phyloP scores from a whole-genome alignment of 2,797 vertebrate genomes.

The Kryptopterus vitreolus region DNA sequence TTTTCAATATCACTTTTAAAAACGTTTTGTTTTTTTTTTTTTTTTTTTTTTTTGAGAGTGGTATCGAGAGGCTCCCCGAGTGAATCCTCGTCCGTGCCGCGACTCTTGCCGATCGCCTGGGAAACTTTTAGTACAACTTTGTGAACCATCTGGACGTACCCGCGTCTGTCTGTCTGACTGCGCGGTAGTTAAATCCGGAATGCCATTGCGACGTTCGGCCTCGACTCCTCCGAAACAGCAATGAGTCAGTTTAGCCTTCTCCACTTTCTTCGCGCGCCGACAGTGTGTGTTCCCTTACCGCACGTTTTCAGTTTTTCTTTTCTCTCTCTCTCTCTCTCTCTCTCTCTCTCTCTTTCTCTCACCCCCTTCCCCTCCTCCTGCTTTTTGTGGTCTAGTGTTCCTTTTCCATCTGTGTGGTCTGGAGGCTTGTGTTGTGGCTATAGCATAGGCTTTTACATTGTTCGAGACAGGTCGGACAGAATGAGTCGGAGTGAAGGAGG shows the following conservation, averaged over 20 bases:
- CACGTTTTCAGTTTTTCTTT: slow-evolving; percentile 46
- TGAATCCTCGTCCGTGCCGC: neutral
- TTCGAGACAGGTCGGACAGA: slow-evolving; percentile 61
- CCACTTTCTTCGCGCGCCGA: slow-evolving; percentile 34
- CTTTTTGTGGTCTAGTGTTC: slow-evolving; percentile 50
- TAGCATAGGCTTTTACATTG: slow-evolving; percentile 54
- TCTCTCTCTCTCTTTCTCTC: slow-evolving; percentile 32
- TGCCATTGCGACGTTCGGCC: slow-evolving; percentile 8
- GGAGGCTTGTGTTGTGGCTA: slow-evolving; percentile 51
- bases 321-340: slow-evolving; percentile 36
- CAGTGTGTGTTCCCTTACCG: slow-evolving; percentile 50
- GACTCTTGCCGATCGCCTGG: neutral
- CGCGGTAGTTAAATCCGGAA: slow-evolving; percentile 24
- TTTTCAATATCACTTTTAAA: neutral
- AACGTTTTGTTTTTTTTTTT: no score
- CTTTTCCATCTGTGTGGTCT: slow-evolving; percentile 63
- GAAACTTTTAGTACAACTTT: slow-evolving; percentile 29
- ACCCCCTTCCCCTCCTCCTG: slow-evolving; percentile 31
- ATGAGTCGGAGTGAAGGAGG: slow-evolving; percentile 51
- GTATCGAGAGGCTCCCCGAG: neutral
- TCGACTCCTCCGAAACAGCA: slow-evolving; percentile 42
- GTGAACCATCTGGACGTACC: slow-evolving; percentile 39
- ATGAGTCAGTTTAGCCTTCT: slow-evolving; percentile 61
- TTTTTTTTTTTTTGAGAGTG: neutral
- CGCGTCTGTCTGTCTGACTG: slow-evolving; percentile 30